Evolutionary conservation across 2,888 invertebrate species (phyloP).

Genomic region (Lycophotia porphyrea): DNA sequence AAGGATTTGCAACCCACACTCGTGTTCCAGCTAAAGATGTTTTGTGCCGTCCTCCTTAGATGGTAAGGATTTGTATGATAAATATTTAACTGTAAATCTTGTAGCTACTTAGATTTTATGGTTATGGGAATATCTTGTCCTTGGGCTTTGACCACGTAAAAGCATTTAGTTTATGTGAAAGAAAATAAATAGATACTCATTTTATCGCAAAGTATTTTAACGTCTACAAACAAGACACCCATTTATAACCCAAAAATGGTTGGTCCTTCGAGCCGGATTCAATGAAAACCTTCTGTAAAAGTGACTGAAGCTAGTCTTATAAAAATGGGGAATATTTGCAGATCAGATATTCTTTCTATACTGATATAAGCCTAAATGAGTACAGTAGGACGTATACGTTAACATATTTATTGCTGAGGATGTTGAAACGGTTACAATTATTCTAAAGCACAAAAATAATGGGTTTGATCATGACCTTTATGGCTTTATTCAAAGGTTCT

Average conservation of each 20-base stretch:
- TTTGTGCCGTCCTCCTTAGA: constrained; percentile 30
- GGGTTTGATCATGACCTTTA: constrained; percentile 28
- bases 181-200: constrained; percentile 1
- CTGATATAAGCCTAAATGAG: background rate
- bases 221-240: background rate
- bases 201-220: constrained; percentile 11
- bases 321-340: background rate
- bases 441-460: constrained; percentile 18
- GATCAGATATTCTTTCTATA: background rate
- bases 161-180: constrained; percentile 3
- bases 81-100: constrained; percentile 52
- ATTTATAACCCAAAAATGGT: background rate
- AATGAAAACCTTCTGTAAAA: background rate
- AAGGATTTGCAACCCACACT: constrained; percentile 63
- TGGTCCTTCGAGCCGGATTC: constrained; percentile 22
- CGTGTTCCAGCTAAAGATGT: constrained; percentile 53
- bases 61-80: constrained; percentile 60
- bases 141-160: constrained; percentile 3
- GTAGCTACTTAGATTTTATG: constrained; percentile 33
- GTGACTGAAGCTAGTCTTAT: background rate
- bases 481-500: constrained; percentile 46
- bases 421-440: background rate
- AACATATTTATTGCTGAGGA: constrained; percentile 5
- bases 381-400: background rate
- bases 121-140: background rate